phyloP scores from a whole-genome alignment of 2,113 vertebrate species.

The Anthoscopus minutus region DNA sequence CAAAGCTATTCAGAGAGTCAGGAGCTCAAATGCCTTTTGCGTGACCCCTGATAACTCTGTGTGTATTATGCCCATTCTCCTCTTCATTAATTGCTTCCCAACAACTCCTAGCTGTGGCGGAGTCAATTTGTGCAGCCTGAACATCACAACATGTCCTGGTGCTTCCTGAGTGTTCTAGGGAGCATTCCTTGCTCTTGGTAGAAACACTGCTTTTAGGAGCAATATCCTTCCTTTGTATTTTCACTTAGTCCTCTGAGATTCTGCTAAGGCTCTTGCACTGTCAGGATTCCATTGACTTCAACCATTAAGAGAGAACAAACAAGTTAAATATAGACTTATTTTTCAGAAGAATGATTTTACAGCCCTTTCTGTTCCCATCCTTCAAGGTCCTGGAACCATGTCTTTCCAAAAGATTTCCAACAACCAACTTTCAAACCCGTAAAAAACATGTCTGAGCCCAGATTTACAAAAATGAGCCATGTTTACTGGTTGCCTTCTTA shows the following conservation, averaged over 20 bases:
- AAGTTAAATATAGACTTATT: background rate
- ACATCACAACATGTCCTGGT: fast-evolving
- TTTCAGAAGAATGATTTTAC: background rate
- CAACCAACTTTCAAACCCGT: background rate
- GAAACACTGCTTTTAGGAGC: background rate
- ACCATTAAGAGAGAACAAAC: background rate
- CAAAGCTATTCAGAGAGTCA: background rate
- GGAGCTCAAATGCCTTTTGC: background rate
- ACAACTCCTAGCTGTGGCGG: background rate
- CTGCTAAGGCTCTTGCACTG: background rate
- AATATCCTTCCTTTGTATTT: background rate
- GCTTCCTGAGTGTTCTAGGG: background rate
- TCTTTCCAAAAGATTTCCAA: background rate
- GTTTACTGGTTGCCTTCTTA: background rate
- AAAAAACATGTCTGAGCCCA: background rate
- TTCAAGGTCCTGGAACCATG: fast-evolving
- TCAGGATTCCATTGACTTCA: background rate
- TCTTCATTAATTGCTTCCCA: background rate
- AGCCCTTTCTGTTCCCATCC: background rate
- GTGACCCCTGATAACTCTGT: background rate
- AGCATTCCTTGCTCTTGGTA: background rate
- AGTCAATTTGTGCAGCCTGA: background rate
- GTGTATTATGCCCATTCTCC: background rate
- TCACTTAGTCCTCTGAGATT: background rate
- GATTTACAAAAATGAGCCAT: background rate